Evolutionary conservation across 2,888 invertebrate species (phyloP).

Genomic region (Drosophila imparisetae): DNA sequence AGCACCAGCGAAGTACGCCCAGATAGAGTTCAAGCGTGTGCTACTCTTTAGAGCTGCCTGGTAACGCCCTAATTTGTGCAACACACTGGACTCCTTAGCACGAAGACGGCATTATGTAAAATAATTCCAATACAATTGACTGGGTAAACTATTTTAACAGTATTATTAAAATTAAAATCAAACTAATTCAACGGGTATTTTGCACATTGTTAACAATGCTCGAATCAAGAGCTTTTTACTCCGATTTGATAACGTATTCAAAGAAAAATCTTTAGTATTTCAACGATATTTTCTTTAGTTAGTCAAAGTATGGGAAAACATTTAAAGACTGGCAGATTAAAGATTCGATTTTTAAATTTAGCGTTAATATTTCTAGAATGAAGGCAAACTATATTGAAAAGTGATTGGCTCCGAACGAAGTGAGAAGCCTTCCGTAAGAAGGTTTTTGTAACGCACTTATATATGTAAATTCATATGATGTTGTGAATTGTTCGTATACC

Average conservation of each 20-base stretch:
- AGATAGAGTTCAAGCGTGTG: background rate
- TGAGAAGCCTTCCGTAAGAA: background rate
- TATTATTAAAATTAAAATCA: background rate
- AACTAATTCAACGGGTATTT: background rate
- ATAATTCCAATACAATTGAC: background rate
- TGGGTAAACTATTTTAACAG: background rate
- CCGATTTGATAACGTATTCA: too few relatives aligned
- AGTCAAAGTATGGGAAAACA: background rate
- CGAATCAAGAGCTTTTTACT: background rate
- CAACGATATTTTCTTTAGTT: background rate
- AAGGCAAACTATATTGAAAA: background rate
- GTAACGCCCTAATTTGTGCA: background rate
- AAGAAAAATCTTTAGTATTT: too few relatives aligned
- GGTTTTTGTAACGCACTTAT: background rate
- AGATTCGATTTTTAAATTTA: background rate
- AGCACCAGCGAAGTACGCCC: background rate
- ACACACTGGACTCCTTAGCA: background rate
- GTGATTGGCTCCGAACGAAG: background rate
- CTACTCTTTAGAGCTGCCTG: background rate
- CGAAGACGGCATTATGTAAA: background rate
- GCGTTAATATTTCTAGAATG: background rate
- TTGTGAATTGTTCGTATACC: background rate
- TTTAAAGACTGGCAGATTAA: background rate
- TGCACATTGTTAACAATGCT: background rate
- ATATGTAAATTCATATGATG: background rate